Base-by-base conservation (phyloP, 1,140 invertebrate species). In the Cotesia typhae region DNA sequence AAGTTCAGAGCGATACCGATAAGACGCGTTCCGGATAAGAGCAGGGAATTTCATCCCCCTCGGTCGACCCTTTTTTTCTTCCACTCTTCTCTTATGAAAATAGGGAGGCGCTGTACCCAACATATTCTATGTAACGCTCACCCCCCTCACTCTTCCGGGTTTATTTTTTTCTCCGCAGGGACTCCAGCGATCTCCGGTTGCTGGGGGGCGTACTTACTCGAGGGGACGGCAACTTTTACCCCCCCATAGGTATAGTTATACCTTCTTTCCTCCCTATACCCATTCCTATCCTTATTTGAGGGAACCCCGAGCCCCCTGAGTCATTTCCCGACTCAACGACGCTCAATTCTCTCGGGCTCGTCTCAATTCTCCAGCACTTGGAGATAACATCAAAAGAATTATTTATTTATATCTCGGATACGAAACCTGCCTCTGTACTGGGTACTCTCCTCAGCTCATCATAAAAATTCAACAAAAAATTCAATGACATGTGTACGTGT, bases 161-260 rank as follows among this genome's bases (percentile, higher is more conserved):
- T 70, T 70, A 70, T 70, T 70, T 70, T 61, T 38, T 36, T 61
- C 17, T 57, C 67, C 41, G 55, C 37, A 47, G 67, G 67, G 67
- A 70, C 67, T 55, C 38, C 37, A 37, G 38, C 38, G 67, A 70
- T 70, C 67, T 61, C 37, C 38, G 51, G 35, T 47, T 7, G 41
- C 36, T 35, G 28, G 55, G 52, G 55, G 28, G 52, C 28, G 28
- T 36, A 53, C 59, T 68, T 38, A 38, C 37, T 60, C 36, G 55
- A 70, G 67, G 61, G 67, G 67, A 70, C 67, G 55, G 5, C 41
- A 47, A 47, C 9, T 9, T 53, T 47, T n/a, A 47, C 20, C 12
- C 20, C 20, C 12, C 60, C 36, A 35, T 28, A 28, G 36, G 65
- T 52, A 67, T 52, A 51, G 35, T 28, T 12, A 52, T 9, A 47